These are phyloP conservation scores for Drosophila takahashii DNA, from an alignment of 1,140 invertebrate species.

Conservation along the genomic window DNA sequence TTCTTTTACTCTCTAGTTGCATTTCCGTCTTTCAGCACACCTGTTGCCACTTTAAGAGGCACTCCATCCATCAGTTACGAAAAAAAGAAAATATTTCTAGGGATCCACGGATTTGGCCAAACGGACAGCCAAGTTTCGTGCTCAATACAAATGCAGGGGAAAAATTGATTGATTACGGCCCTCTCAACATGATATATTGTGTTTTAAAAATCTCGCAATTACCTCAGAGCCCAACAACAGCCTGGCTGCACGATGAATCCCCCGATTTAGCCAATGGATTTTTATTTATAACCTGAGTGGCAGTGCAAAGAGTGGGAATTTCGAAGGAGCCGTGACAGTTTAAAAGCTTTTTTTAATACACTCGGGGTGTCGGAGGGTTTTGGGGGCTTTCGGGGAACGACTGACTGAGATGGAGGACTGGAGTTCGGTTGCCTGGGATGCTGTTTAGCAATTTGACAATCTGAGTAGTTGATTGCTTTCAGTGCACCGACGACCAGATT, in stretches of 20 bases:
- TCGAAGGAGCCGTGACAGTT: conserved; percentile 62
- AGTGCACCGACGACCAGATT: conserved; percentile 40
- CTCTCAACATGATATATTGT: conserved; percentile 69
- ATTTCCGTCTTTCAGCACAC: conserved; percentile 7
- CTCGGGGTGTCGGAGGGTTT: conserved; percentile 21
- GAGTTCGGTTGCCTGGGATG: conserved; percentile 21
- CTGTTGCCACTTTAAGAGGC: conserved; percentile 35
- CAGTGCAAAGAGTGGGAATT: conserved; percentile 19
- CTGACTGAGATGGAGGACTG: conserved; percentile 1
- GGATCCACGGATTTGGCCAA: conserved; percentile 21
- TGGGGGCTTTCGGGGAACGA: too few species aligned
- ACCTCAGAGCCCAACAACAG: conserved; percentile 36
- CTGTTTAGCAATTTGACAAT: conserved; percentile 72
- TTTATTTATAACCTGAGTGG: conserved; percentile 67
- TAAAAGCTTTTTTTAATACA: conserved; percentile 82
- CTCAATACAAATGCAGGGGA: conserved; percentile 54
- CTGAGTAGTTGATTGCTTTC: conserved; percentile 74
- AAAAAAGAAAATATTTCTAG: conserved; percentile 16
- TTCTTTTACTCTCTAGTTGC: neutral
- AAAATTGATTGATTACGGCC: conserved; percentile 75
- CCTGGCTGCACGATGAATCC: conserved; percentile 40
- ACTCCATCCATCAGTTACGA: conserved; percentile 24
- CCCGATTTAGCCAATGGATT: conserved; percentile 66
- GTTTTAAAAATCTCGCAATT: conserved; percentile 67
- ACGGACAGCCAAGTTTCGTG: conserved; percentile 12